phyloP scores from a whole-genome alignment of 2,888 invertebrate genomes.

The Unio pictorum region DNA sequence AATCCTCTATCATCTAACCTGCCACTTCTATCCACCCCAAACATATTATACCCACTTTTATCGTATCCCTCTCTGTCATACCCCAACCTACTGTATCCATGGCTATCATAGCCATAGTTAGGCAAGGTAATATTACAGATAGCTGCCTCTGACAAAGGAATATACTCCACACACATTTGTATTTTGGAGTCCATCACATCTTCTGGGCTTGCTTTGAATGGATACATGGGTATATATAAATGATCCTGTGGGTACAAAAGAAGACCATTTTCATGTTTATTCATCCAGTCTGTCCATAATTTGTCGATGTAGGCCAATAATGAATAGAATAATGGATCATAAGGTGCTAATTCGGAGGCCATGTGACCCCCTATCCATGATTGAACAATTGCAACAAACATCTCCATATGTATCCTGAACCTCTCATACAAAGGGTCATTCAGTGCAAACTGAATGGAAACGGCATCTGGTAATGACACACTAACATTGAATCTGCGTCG shows the following conservation, averaged over 20 bases:
- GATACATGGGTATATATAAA: conserved; percentile 61
- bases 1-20: conserved; percentile 49
- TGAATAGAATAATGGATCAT: conserved; percentile 67
- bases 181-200: conserved; percentile 61
- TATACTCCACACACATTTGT: conserved; percentile 66
- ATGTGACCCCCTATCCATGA: conserved; percentile 68
- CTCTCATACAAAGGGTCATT: conserved; percentile 55
- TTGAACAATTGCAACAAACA: conserved; percentile 56
- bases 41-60: conserved; percentile 55
- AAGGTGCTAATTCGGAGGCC: conserved; percentile 58
- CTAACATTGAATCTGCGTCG: conserved; percentile 59
- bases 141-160: conserved; percentile 52
- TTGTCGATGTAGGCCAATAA: conserved; percentile 67
- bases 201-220: conserved; percentile 63
- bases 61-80: conserved; percentile 57
- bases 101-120: conserved; percentile 42
- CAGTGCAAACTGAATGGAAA: conserved; percentile 61
- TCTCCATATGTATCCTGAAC: conserved; percentile 58
- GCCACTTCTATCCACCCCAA: conserved; percentile 55
- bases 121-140: conserved; percentile 55
- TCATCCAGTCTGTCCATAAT: conserved; percentile 66
- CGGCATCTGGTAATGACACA: conserved; percentile 60
- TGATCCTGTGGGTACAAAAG: conserved; percentile 51
- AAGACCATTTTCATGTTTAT: conserved; percentile 49
- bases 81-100: conserved; percentile 58